Percentiles rank a stretch among this genome's conserved stretches.
These are phyloP conservation scores for Atrina japonica DNA, from an alignment of 2,888 invertebrate genomes.

Conservation along the genomic window DNA sequence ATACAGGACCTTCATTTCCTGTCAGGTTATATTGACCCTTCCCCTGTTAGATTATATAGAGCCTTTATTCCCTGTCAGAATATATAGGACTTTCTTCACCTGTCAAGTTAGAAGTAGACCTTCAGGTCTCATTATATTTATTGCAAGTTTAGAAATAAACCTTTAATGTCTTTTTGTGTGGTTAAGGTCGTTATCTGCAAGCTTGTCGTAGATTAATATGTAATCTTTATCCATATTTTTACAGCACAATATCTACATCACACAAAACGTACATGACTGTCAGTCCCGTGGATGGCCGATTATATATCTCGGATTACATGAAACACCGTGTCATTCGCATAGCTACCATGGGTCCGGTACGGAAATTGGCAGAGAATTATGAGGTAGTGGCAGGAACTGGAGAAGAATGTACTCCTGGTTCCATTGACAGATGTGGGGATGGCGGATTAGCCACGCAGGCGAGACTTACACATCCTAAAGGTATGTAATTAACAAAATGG, in stretches of 20 bases:
- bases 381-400: slow-evolving; percentile 97
- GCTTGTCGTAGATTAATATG: too few relatives aligned
- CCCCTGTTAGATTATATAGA: too few relatives aligned
- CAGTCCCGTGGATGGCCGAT: slow-evolving; percentile 96
- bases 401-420: slow-evolving; percentile 87
- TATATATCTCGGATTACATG: slow-evolving; percentile 97
- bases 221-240: slow-evolving; percentile 77
- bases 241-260: slow-evolving; percentile 90
- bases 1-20: too few relatives aligned
- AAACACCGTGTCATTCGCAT: slow-evolving; percentile 75
- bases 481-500: slow-evolving; percentile 78
- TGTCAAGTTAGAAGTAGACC: too few relatives aligned
- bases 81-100: too few relatives aligned
- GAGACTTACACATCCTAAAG: slow-evolving; percentile 94
- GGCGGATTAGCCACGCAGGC: slow-evolving; percentile 94
- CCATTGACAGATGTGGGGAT: slow-evolving; percentile 93
- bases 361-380: slow-evolving; percentile 86
- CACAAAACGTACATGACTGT: slow-evolving; percentile 98
- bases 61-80: too few relatives aligned
- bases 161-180: too few relatives aligned
- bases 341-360: slow-evolving; percentile 79
- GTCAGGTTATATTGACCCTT: too few relatives aligned
- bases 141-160: too few relatives aligned
- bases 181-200: too few relatives aligned
- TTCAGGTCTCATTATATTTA: too few relatives aligned